Evolutionary conservation across 2,797 vertebrate species (phyloP).

Genomic region (Acipenser transmontanus): DNA sequence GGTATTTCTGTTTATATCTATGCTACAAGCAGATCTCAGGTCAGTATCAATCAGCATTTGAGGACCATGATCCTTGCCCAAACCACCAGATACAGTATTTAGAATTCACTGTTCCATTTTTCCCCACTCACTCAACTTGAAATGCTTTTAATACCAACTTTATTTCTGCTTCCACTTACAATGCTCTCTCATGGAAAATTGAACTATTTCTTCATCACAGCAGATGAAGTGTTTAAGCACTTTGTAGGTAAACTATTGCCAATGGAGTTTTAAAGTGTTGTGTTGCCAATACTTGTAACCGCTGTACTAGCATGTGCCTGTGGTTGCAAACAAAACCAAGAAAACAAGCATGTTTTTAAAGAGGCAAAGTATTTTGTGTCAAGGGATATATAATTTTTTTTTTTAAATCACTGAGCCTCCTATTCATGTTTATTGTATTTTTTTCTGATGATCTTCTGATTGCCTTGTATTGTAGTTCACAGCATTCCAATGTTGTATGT

Average conservation of each 20-base stretch:
- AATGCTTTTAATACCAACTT: constrained; percentile 55
- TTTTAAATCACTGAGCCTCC: constrained; percentile 40
- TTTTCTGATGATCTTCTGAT: constrained; percentile 47
- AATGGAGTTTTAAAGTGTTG: constrained; percentile 67
- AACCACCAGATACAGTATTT: constrained; percentile 36
- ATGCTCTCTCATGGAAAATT: constrained; percentile 47
- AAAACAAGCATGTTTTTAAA: constrained; percentile 41
- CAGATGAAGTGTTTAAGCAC: constrained; percentile 77
- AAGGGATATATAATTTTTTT: constrained; percentile 26
- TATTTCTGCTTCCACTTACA: constrained; percentile 29
- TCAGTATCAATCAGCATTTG: constrained; percentile 58
- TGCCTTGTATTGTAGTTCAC: constrained; percentile 63
- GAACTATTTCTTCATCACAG: constrained; percentile 55
- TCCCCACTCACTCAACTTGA: constrained; percentile 41
- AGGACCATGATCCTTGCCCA: constrained; percentile 62
- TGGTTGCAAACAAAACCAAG: constrained; percentile 36
- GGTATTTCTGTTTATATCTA: constrained; percentile 26
- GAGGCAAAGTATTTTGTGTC: constrained; percentile 44
- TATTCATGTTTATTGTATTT: constrained; percentile 46
- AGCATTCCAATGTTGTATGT: constrained; percentile 58
- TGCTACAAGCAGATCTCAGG: constrained; percentile 61
- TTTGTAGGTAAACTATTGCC: constrained; percentile 90
- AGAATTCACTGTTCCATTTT: constrained; percentile 22
- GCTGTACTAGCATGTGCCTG: constrained; percentile 41
- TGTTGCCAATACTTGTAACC: constrained; percentile 69